A percentile compares a stretch with the other conserved stretches of the same genome.
Conservation (phyloP, 2,113 vertebrate genomes). For the Bungarus multicinctus region DNA sequence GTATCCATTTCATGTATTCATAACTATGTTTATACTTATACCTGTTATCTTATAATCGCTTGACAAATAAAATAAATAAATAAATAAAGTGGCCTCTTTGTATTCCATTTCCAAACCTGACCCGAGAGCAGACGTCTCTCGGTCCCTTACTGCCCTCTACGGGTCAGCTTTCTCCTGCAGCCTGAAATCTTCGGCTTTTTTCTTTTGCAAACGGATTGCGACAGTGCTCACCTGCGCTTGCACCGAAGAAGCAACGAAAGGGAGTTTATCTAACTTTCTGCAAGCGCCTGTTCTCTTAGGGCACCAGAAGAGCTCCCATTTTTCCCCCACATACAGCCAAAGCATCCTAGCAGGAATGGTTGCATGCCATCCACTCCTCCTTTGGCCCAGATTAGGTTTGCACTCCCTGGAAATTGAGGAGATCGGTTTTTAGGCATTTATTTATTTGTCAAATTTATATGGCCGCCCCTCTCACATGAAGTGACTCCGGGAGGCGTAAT, state of each 20-base stretch:
- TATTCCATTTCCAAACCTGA: not conserved
- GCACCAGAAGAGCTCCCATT: not conserved
- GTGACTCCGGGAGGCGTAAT: not conserved
- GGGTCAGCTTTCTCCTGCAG: not conserved
- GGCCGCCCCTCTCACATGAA: not conserved
- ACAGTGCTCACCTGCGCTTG: not conserved
- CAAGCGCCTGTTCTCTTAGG: not conserved
- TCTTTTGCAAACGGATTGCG: not conserved
- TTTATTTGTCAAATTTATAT: not conserved
- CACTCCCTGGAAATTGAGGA: not conserved
- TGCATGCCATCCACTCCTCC: no score
- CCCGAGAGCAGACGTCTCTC: not conserved
- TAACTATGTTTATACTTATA: no score
- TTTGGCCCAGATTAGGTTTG: not conserved
- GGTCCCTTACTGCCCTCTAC: conserved; percentile 4
- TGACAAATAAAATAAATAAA: no score
- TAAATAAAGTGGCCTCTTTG: not conserved
- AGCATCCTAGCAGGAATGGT: no score
- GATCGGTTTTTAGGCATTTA: not conserved
- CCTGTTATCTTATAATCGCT: no score
- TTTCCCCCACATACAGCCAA: no score
- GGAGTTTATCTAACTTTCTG: not conserved
- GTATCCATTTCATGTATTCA: no score
- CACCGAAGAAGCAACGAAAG: not conserved
- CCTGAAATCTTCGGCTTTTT: not conserved